Conservation (phyloP, 2,888 invertebrate species). For the Gisinianus flammeolus region DNA sequence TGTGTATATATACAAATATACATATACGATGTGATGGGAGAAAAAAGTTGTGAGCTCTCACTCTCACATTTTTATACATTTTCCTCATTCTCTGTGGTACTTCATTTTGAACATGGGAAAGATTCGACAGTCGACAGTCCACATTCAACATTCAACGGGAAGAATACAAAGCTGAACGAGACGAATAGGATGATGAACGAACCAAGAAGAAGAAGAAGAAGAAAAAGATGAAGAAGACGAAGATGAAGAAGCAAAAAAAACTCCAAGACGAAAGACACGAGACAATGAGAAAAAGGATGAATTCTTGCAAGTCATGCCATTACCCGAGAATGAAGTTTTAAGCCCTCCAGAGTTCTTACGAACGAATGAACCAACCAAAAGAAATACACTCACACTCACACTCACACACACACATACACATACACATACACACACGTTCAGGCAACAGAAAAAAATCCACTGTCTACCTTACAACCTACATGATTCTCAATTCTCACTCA, state of each 20-base stretch:
- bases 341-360: slow-evolving; percentile 34
- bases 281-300: slow-evolving; percentile 39
- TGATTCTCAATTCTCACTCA: neutral
- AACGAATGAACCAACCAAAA: too few relatives aligned
- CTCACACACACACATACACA: neutral
- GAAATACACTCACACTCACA: slow-evolving; percentile 5
- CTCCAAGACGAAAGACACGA: slow-evolving; percentile 19
- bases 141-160: neutral
- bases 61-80: too few relatives aligned
- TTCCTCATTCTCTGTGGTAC: too few relatives aligned
- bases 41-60: too few relatives aligned
- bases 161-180: neutral
- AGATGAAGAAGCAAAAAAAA: slow-evolving; percentile 32
- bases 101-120: too few relatives aligned
- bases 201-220: slow-evolving; percentile 17
- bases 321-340: slow-evolving; percentile 43
- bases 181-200: neutral
- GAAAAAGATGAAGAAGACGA: slow-evolving; percentile 32
- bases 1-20: too few relatives aligned
- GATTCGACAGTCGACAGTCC: neutral
- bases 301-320: slow-evolving; percentile 53
- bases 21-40: too few relatives aligned
- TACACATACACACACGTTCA: neutral
- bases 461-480: neutral
- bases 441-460: neutral